These are phyloP conservation scores for Campaea margaritaria DNA, from an alignment of 2,888 invertebrate genomes.

Conservation along the genomic window DNA sequence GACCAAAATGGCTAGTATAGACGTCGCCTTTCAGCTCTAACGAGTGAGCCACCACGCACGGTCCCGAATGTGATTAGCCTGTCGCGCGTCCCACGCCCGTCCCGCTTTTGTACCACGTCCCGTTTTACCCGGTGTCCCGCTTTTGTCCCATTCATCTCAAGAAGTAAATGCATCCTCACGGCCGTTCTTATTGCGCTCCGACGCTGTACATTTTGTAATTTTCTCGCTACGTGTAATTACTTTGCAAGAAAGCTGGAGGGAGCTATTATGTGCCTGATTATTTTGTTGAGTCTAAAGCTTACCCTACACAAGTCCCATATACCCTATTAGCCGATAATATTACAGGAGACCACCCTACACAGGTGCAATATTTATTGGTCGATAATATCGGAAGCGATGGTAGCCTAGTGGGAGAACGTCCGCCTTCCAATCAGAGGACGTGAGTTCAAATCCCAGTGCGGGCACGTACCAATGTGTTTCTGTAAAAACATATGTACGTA, in stretches of 20 bases:
- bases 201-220: constrained; percentile 25
- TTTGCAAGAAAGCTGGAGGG: constrained; percentile 4
- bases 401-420: no score
- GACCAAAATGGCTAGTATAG: not conserved
- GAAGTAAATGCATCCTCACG: constrained; percentile 27
- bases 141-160: constrained; percentile 26
- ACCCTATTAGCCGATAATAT: no score
- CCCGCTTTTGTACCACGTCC: constrained; percentile 14
- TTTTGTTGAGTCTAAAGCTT: not conserved
- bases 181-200: constrained; percentile 34
- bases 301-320: no score
- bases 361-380: no score
- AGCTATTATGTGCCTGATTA: constrained; percentile 1
- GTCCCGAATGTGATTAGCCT: constrained; percentile 18
- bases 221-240: constrained; percentile 25
- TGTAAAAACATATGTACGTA: no score
- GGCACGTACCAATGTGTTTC: no score
- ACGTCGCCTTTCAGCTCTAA: constrained; percentile 8
- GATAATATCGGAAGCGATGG: no score
- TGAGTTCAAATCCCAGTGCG: no score
- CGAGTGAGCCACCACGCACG: constrained; percentile 15
- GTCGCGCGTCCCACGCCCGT: constrained; percentile 8
- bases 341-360: no score
- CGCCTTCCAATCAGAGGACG: no score
- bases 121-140: constrained; percentile 16